phyloP scores from a whole-genome alignment of 2,888 invertebrate genomes.

The Drosophila merina region DNA sequence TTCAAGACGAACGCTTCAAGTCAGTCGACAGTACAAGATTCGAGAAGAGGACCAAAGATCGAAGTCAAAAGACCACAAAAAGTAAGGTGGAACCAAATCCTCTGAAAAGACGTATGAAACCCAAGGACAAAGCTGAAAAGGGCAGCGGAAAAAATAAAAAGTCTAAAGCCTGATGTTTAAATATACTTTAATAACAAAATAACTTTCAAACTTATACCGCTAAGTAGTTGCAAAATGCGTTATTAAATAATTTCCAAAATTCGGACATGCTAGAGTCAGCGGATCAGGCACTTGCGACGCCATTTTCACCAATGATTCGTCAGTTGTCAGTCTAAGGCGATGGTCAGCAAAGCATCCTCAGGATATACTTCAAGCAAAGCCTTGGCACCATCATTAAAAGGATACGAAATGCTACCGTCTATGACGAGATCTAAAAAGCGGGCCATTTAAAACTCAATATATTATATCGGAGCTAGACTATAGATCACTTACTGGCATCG shows the following conservation, averaged over 20 bases:
- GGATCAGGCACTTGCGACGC: conserved; percentile 50
- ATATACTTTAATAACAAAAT: conserved; percentile 54
- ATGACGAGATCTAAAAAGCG: conserved; percentile 90
- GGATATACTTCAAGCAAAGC: conserved; percentile 93
- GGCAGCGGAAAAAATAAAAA: conserved; percentile 22
- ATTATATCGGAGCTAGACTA: not conserved
- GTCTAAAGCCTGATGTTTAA: conserved; percentile 29
- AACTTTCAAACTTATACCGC: conserved; percentile 67
- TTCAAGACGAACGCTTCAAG: conserved; percentile 82
- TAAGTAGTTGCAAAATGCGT: conserved; percentile 63
- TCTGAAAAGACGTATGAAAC: conserved; percentile 15
- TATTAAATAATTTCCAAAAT: conserved; percentile 60
- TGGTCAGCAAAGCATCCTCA: conserved; percentile 94
- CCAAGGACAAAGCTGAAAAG: not conserved
- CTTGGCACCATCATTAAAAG: conserved; percentile 96
- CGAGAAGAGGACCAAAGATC: conserved; percentile 65
- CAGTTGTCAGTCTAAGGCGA: conserved; percentile 84
- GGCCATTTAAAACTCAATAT: not conserved
- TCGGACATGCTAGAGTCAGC: conserved; percentile 46
- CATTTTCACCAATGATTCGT: conserved; percentile 8
- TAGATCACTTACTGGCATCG: conserved; percentile 87
- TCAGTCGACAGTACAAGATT: conserved; percentile 74
- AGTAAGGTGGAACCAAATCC: not conserved
- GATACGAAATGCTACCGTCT: conserved; percentile 96
- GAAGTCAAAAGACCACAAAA: not conserved